Evolutionary conservation across 2,888 invertebrate genomes (phyloP).

Genomic region (Drosophila flavopinicola): DNA sequence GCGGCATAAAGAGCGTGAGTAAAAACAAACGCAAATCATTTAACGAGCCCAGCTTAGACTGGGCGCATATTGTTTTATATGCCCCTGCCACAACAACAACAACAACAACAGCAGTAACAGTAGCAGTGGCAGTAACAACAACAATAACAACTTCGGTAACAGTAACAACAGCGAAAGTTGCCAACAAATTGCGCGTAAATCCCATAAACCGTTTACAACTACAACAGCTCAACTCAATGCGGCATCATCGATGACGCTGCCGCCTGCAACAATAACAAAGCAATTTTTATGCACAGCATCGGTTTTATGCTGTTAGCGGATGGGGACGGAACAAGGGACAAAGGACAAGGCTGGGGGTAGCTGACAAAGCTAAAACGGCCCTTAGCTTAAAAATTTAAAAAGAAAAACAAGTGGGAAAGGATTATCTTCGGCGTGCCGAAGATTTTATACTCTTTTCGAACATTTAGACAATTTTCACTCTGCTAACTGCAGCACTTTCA

Average conservation of each 20-base stretch:
- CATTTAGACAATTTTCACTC: too few relatives aligned
- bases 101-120: constrained; percentile 18
- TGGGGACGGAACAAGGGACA: not conserved
- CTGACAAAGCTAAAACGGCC: constrained; percentile 66
- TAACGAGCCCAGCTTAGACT: constrained; percentile 77
- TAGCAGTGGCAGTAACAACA: constrained; percentile 18
- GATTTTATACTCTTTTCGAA: too few relatives aligned
- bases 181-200: constrained; percentile 81
- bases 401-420: constrained; percentile 23
- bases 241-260: constrained; percentile 66
- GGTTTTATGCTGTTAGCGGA: constrained; percentile 38
- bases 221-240: constrained; percentile 68
- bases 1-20: constrained; percentile 62
- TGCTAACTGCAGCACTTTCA: too few relatives aligned
- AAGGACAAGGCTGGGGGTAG: constrained; percentile 2
- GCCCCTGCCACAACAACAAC: constrained; percentile 37
- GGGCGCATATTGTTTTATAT: constrained; percentile 77
- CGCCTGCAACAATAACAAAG: constrained; percentile 79
- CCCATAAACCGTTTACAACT: constrained; percentile 81
- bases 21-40: constrained; percentile 77
- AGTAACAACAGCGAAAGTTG: constrained; percentile 69
- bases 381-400: constrained; percentile 55
- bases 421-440: too few relatives aligned
- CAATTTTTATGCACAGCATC: constrained; percentile 73
- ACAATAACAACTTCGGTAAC: constrained; percentile 15